A percentile compares a stretch with the other conserved stretches of the same genome.
These are phyloP conservation scores for Vidua chalybeata DNA, from an alignment of 2,113 vertebrate genomes.

Conservation along the genomic window DNA sequence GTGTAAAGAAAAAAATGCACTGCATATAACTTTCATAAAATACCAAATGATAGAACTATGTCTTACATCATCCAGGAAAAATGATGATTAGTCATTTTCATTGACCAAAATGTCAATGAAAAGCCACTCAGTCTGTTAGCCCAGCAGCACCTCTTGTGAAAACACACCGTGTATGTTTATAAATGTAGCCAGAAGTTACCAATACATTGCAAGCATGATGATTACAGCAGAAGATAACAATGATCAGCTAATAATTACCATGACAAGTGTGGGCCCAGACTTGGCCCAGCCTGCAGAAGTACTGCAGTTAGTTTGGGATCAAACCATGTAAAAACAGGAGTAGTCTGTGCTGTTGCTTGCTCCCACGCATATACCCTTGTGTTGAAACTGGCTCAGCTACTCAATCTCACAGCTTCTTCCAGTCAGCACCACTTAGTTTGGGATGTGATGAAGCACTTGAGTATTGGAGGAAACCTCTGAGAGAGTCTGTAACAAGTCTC, in stretches of 20 bases:
- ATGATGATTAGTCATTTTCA: neutral
- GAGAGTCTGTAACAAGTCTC: neutral
- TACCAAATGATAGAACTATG: slow-evolving; percentile 31
- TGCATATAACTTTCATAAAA: slow-evolving; percentile 25
- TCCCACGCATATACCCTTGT: neutral
- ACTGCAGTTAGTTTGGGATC: neutral
- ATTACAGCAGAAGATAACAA: neutral
- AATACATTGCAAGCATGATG: neutral
- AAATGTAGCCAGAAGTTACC: neutral
- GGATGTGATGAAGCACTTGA: neutral
- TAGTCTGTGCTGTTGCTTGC: neutral
- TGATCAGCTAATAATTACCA: neutral
- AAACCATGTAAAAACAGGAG: neutral
- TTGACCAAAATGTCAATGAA: slow-evolving; percentile 26
- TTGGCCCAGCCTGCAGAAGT: neutral
- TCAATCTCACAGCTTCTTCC: neutral
- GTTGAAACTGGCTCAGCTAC: neutral
- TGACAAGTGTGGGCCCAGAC: neutral
- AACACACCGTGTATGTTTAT: neutral
- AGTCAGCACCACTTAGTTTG: neutral
- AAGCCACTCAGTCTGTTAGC: neutral
- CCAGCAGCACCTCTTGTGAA: neutral
- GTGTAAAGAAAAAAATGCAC: neutral
- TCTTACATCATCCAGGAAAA: slow-evolving; percentile 45
- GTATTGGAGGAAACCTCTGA: neutral